Conservation (phyloP, 2,888 invertebrate species). For the Cataglyphis altisquamis region DNA sequence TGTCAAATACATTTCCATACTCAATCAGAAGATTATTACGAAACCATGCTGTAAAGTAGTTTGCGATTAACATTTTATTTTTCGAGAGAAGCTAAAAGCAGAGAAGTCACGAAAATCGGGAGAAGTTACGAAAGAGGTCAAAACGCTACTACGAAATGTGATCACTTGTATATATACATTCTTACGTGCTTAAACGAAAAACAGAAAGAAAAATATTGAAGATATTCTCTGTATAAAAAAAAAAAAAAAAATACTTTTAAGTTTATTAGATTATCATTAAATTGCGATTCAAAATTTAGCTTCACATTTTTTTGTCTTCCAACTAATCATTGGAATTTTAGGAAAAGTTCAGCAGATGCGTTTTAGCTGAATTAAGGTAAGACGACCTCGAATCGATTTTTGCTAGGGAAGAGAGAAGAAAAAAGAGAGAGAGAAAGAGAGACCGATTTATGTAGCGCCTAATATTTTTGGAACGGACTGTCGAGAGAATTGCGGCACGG, state of each 20-base stretch:
- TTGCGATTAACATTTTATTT: conserved; percentile 42
- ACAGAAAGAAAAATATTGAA: background rate
- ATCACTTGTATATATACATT: background rate
- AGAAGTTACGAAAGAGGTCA: conserved; percentile 1
- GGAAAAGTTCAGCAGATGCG: background rate
- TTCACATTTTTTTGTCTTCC: background rate
- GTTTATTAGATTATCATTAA: background rate
- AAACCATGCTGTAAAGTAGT: conserved; percentile 27
- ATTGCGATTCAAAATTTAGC: background rate
- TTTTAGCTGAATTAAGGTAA: background rate
- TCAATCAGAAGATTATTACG: conserved; percentile 31
- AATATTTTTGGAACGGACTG: conserved; percentile 3
- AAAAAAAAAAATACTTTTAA: background rate
- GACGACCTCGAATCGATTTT: background rate
- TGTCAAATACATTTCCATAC: conserved; percentile 50
- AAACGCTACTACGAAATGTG: background rate
- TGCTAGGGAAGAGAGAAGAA: background rate
- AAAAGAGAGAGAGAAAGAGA: background rate
- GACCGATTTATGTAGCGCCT: background rate
- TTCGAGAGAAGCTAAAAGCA: conserved; percentile 6
- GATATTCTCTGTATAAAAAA: background rate
- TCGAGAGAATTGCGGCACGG: conserved; percentile 14
- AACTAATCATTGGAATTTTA: background rate
- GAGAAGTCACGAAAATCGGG: background rate
- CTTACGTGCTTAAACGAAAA: background rate